phyloP scores from a whole-genome alignment of 2,797 vertebrate genomes.

The Lateolabrax maculatus region DNA sequence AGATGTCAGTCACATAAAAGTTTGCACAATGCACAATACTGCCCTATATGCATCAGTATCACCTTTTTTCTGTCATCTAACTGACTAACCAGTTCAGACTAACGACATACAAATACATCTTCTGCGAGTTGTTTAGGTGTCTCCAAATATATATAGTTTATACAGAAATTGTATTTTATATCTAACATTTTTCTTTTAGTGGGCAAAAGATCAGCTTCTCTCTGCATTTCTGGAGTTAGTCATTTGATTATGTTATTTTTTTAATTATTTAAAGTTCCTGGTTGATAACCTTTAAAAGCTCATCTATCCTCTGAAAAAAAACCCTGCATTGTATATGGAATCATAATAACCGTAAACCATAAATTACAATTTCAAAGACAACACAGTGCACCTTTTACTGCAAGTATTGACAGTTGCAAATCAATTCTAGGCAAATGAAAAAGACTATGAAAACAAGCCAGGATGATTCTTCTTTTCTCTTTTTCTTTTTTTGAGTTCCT shows the following conservation, averaged over 20 bases:
- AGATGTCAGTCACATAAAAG: neutral
- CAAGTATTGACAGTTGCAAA: conserved; percentile 75
- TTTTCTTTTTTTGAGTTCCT: conserved; percentile 40
- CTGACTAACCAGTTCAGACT: no score
- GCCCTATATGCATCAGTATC: neutral
- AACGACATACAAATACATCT: neutral
- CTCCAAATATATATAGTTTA: neutral
- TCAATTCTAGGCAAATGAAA: conserved; percentile 69
- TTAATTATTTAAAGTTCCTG: conserved; percentile 60
- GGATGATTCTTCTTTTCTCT: conserved; percentile 44
- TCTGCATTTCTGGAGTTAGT: conserved; percentile 51
- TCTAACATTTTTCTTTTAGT: neutral
- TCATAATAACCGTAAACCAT: conserved; percentile 72
- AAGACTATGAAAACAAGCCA: conserved; percentile 61
- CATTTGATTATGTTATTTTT: no score
- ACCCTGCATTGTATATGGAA: conserved; percentile 26
- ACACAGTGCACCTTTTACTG: conserved; percentile 57
- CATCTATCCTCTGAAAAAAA: conserved; percentile 26
- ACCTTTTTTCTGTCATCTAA: no score
- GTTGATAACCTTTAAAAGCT: conserved; percentile 55
- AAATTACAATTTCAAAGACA: conserved; percentile 79
- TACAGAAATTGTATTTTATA: neutral
- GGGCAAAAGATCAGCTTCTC: conserved; percentile 11
- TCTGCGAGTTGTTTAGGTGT: neutral
- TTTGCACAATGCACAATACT: neutral